These are phyloP conservation scores for Diplodus sargus DNA, from an alignment of 2,797 vertebrate genomes.

Conservation along the genomic window DNA sequence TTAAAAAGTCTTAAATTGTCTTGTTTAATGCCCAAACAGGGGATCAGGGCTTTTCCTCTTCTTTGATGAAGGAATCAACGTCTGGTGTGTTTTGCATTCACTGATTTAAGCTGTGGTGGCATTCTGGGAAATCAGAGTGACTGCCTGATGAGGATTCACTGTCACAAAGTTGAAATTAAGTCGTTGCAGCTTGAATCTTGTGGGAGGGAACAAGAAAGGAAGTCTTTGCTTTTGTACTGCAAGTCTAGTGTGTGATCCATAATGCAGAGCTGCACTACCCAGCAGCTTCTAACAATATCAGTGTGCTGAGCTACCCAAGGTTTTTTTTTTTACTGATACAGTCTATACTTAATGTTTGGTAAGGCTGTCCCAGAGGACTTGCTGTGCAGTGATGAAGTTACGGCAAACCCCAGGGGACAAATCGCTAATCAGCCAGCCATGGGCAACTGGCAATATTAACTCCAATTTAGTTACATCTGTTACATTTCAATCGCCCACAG, in stretches of 20 bases:
- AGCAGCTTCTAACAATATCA: neutral
- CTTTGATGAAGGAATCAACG: slow-evolving; percentile 47
- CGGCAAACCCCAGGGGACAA: neutral
- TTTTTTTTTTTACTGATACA: neutral
- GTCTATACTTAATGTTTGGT: neutral
- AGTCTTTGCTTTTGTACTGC: neutral
- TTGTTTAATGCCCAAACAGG: slow-evolving; percentile 39
- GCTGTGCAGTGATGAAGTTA: neutral
- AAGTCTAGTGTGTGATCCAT: neutral
- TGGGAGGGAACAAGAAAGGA: neutral
- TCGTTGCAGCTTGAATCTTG: slow-evolving; percentile 19
- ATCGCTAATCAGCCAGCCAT: neutral
- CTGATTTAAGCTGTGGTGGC: slow-evolving; percentile 32
- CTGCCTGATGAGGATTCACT: slow-evolving; percentile 46
- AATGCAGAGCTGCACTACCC: neutral
- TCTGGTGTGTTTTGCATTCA: slow-evolving; percentile 31
- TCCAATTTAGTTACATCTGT: slow-evolving; percentile 6
- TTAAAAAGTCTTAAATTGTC: slow-evolving; percentile 46
- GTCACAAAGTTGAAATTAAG: slow-evolving; percentile 55
- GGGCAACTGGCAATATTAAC: neutral
- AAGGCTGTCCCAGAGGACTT: neutral
- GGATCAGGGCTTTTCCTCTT: slow-evolving; percentile 17
- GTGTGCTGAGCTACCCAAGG: neutral
- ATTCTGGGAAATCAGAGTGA: slow-evolving; percentile 62
- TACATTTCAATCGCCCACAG: neutral